These are phyloP conservation scores for Echiichthys vipera DNA, from an alignment of 2,797 vertebrate species.

Conservation along the genomic window DNA sequence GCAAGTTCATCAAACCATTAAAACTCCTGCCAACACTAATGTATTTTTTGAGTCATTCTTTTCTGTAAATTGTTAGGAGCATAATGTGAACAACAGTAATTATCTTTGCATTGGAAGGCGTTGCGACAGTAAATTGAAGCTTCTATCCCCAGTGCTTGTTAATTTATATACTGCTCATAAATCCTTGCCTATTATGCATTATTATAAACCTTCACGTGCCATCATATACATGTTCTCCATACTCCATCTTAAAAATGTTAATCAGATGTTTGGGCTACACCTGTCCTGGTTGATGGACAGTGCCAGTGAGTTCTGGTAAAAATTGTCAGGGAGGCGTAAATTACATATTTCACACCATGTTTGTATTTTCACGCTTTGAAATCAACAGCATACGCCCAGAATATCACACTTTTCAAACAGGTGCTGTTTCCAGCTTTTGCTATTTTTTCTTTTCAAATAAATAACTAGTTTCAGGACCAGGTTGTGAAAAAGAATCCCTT, in stretches of 20 bases:
- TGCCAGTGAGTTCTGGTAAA: constrained; percentile 24
- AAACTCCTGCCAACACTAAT: constrained; percentile 51
- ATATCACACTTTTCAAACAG: constrained; percentile 32
- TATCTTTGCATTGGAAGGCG: constrained; percentile 46
- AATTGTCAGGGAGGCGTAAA: constrained; percentile 40
- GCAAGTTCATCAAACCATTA: constrained; percentile 56
- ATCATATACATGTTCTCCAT: constrained; percentile 1
- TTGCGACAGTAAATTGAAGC: constrained; percentile 23
- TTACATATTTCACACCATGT: constrained; percentile 53
- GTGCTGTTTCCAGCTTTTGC: constrained; percentile 11
- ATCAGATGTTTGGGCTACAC: constrained; percentile 11
- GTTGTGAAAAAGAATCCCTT: constrained; percentile 2
- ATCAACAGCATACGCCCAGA: constrained; percentile 39
- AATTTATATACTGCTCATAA: constrained; percentile 29
- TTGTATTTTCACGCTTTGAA: constrained; percentile 44
- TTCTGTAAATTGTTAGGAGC: constrained; percentile 50
- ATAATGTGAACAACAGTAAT: constrained; percentile 56
- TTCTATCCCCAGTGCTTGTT: constrained; percentile 9
- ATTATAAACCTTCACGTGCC: constrained; percentile 11
- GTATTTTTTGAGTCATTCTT: constrained; percentile 38
- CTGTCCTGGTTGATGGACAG: constrained; percentile 20
- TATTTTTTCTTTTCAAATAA: constrained; percentile 23
- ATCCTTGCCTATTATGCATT: constrained; percentile 2
- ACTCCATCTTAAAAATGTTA: constrained; percentile 9
- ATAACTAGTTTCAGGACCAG: neutral